These are phyloP conservation scores for Cochlearius cochlearius DNA, from an alignment of 2,113 vertebrate genomes.

Conservation along the genomic window DNA sequence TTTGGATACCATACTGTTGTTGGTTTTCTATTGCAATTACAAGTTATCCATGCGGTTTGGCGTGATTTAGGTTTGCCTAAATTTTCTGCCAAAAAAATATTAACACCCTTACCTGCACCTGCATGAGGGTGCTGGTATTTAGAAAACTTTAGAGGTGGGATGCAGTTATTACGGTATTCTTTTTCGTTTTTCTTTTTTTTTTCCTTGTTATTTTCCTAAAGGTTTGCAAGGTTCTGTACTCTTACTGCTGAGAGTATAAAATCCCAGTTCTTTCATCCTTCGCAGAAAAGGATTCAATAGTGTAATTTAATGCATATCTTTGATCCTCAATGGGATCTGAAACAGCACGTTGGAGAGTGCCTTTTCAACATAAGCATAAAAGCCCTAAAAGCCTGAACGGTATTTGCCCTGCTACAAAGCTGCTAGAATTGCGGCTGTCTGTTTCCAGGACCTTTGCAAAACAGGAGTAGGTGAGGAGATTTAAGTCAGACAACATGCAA, in stretches of 20 bases:
- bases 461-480: not conserved
- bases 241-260: not conserved
- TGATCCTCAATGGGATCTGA: not conserved
- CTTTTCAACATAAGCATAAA: conserved; percentile 12
- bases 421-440: not conserved
- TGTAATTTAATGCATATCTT: conserved; percentile 22
- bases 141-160: not conserved
- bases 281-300: not conserved
- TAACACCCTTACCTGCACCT: not conserved
- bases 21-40: not conserved
- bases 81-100: not conserved
- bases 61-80: not conserved
- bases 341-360: conserved; percentile 17
- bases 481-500: not conserved
- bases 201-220: not conserved
- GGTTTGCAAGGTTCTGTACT: not conserved
- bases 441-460: not conserved
- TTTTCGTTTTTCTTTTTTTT: not conserved
- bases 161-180: not conserved
- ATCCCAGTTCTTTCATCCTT: conserved; percentile 19
- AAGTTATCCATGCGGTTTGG: not conserved
- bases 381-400: not conserved
- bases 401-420: not conserved
- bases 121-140: not conserved
- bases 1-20: not conserved